Evolutionary conservation across 2,888 invertebrate species (phyloP).

Genomic region (Sesia bembeciformis): DNA sequence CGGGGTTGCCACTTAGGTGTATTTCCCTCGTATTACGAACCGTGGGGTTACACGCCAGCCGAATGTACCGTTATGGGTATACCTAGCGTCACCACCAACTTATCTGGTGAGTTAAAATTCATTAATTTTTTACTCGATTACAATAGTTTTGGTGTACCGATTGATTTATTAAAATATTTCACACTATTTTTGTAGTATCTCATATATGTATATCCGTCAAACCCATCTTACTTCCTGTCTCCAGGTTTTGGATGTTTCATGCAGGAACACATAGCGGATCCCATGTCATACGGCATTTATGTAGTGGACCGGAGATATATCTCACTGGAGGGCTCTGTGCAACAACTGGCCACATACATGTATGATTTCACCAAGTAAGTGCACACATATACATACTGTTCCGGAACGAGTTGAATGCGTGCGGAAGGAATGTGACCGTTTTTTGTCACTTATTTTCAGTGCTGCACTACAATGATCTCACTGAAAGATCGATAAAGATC

Average conservation of each 20-base stretch:
- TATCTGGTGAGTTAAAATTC: constrained; percentile 88
- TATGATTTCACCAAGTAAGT: constrained; percentile 86
- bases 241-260: constrained; percentile 97
- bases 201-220: no score
- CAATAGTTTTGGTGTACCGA: no score
- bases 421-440: no score
- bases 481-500: no score
- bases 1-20: constrained; percentile 99
- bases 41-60: constrained; percentile 99
- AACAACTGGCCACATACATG: constrained; percentile 93
- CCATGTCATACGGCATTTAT: constrained; percentile 98
- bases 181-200: no score
- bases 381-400: no score
- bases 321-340: constrained; percentile 90
- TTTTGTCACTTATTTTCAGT: no score
- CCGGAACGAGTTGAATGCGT: no score
- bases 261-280: constrained; percentile 98
- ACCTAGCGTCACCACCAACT: constrained; percentile 97
- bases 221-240: neutral
- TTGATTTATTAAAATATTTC: no score
- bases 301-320: constrained; percentile 96
- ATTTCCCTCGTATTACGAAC: constrained; percentile 99
- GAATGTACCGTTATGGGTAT: constrained; percentile 99
- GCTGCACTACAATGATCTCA: no score
- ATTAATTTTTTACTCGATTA: no score